These are phyloP conservation scores for Drosophila repleta DNA, from an alignment of 1,140 invertebrate genomes.

Conservation along the genomic window DNA sequence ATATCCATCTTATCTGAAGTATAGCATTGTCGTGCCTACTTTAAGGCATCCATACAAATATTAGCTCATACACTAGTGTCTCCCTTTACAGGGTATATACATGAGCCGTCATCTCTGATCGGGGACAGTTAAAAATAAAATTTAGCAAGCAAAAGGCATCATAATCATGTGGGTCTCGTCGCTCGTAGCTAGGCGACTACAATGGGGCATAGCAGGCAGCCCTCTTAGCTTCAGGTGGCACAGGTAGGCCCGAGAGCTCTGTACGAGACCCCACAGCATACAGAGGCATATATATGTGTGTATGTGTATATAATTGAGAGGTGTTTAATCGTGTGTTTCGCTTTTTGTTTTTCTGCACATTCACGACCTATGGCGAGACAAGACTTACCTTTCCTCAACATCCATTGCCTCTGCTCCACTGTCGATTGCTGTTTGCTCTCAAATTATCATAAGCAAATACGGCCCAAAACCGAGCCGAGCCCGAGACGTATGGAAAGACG, in stretches of 20 bases:
- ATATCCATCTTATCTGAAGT: too few species aligned
- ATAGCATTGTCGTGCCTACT: too few species aligned
- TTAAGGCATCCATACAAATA: too few species aligned
- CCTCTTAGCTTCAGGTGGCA: slow-evolving; percentile 66
- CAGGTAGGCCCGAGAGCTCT: slow-evolving; percentile 26
- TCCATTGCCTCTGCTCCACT: slow-evolving; percentile 33
- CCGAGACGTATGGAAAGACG: slow-evolving; percentile 1
- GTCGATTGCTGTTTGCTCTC: slow-evolving; percentile 79
- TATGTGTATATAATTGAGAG: slow-evolving; percentile 76
- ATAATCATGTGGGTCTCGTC: slow-evolving; percentile 74
- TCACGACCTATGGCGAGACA: slow-evolving; percentile 61
- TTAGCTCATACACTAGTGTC: too few species aligned
- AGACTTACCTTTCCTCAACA: slow-evolving; percentile 42
- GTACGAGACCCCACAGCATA: slow-evolving; percentile 18
- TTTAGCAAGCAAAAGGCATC: slow-evolving; percentile 53
- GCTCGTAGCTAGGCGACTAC: slow-evolving; percentile 34
- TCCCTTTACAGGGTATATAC: neutral
- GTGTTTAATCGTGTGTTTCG: slow-evolving; percentile 83
- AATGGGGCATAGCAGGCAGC: slow-evolving; percentile 48
- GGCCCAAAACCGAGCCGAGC: slow-evolving; percentile 36
- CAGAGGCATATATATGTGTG: slow-evolving; percentile 9
- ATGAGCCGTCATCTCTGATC: neutral
- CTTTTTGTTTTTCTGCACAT: slow-evolving; percentile 75
- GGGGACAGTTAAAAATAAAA: slow-evolving; percentile 39
- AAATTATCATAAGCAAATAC: slow-evolving; percentile 83